Evolutionary conservation across 2,888 invertebrate genomes (phyloP).

Genomic region (Tinea semifulvella): DNA sequence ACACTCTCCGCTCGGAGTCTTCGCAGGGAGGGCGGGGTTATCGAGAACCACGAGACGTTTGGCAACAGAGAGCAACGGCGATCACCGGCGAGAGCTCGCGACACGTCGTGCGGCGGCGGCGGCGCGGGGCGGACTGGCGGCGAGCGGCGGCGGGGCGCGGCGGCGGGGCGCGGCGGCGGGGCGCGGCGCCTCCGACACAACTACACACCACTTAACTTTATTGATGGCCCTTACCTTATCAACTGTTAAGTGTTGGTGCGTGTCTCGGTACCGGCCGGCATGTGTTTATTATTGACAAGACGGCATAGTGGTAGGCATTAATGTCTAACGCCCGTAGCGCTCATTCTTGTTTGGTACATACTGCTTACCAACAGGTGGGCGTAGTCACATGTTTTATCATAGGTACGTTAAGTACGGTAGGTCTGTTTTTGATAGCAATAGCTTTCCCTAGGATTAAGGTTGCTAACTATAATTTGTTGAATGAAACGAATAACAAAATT

Average conservation of each 20-base stretch:
- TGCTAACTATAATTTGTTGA: no score
- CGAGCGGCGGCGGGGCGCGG: constrained; percentile 21
- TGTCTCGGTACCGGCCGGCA: constrained; percentile 1
- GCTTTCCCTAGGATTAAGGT: no score
- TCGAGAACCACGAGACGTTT: constrained; percentile 59
- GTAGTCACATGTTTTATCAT: no score
- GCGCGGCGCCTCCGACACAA: constrained; percentile 34
- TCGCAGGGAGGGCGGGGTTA: constrained; percentile 63
- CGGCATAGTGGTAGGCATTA: no score
- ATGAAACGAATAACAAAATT: no score
- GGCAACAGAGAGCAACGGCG: constrained; percentile 58
- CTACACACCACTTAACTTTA: not conserved
- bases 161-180: constrained; percentile 48
- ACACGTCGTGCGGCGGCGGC: constrained; percentile 39
- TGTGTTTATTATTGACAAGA: not conserved
- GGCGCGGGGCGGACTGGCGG: constrained; percentile 49
- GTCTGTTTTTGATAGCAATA: no score
- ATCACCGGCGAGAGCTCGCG: no score
- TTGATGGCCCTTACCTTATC: constrained; percentile 2
- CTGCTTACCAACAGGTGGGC: no score
- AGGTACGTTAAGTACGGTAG: no score
- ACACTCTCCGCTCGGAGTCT: constrained; percentile 55
- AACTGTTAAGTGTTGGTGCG: not conserved
- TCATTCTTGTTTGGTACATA: no score
- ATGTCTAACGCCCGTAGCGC: no score